Percentiles rank a stretch among this genome's conserved stretches.
Conservation (phyloP, 2,888 invertebrate species). For the Entomobrya multifasciata region DNA sequence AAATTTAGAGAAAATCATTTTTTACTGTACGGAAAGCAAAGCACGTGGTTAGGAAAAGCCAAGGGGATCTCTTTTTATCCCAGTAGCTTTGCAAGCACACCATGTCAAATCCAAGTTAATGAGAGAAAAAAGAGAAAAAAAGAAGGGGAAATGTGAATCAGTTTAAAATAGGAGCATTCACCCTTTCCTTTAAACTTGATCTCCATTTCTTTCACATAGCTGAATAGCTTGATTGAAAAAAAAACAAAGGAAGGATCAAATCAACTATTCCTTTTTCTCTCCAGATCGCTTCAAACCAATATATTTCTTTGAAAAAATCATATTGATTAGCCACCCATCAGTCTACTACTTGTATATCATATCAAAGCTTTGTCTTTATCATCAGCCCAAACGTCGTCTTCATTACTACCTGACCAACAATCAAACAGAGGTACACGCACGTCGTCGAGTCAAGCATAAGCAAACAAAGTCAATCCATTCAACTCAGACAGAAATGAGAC, state of each 20-base stretch:
- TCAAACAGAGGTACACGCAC: conserved; percentile 32
- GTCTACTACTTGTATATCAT: conserved; percentile 17
- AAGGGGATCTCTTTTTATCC: conserved; percentile 10
- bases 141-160: conserved; percentile 60
- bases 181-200: neutral
- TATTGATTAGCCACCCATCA: conserved; percentile 34
- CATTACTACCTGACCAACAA: neutral
- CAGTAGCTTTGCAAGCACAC: neutral
- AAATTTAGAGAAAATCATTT: neutral
- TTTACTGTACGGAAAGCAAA: conserved; percentile 17
- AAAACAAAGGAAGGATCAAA: neutral
- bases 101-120: neutral
- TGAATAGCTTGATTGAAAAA: conserved; percentile 2
- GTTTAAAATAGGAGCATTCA: neutral
- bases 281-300: neutral
- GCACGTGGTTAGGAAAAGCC: conserved; percentile 53
- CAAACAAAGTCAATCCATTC: conserved; percentile 59
- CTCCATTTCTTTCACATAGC: neutral
- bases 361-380: conserved; percentile 10
- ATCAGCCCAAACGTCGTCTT: conserved; percentile 14
- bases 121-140: neutral
- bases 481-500: conserved; percentile 58
- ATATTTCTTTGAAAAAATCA: no score
- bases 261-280: neutral
- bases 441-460: conserved; percentile 41